Conservation (phyloP, 2,888 invertebrate species). For the Pseudeuparius sepicola region DNA sequence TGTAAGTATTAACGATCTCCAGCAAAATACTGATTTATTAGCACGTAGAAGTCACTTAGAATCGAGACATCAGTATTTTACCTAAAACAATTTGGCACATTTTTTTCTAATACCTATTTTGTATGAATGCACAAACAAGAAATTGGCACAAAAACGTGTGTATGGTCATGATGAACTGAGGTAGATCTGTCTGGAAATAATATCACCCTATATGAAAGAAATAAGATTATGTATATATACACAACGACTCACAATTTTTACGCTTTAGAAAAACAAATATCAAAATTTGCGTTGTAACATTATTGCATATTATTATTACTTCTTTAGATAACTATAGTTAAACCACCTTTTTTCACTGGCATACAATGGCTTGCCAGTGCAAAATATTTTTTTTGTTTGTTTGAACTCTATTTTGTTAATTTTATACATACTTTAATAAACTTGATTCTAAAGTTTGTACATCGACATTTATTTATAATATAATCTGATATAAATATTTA, state of each 20-base stretch:
- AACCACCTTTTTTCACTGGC: too few relatives aligned
- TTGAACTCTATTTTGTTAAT: too few relatives aligned
- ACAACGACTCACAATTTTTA: slow-evolving; percentile 33
- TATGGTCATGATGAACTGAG: slow-evolving; percentile 40
- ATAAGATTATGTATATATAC: slow-evolving; percentile 35
- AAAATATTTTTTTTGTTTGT: too few relatives aligned
- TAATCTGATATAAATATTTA: slow-evolving; percentile 40
- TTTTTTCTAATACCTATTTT: too few relatives aligned
- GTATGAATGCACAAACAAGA: too few relatives aligned
- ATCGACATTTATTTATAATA: slow-evolving; percentile 36
- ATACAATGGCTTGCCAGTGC: too few relatives aligned
- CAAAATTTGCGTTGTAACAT: slow-evolving; percentile 39
- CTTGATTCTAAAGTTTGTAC: slow-evolving; percentile 37
- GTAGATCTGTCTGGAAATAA: slow-evolving; percentile 38
- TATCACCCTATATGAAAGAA: slow-evolving; percentile 33
- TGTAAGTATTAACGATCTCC: too few relatives aligned
- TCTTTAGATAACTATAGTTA: slow-evolving; percentile 6
- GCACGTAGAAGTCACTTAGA: too few relatives aligned
- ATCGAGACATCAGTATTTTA: too few relatives aligned
- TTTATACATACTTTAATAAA: too few relatives aligned
- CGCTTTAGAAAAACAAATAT: slow-evolving; percentile 36
- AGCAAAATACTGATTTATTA: too few relatives aligned
- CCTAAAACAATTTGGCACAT: too few relatives aligned
- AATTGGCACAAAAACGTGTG: slow-evolving; percentile 20
- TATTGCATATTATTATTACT: slow-evolving; percentile 36